Evolutionary conservation across 1,140 invertebrate species (phyloP).

Genomic region (Odontomachus brunneus): DNA sequence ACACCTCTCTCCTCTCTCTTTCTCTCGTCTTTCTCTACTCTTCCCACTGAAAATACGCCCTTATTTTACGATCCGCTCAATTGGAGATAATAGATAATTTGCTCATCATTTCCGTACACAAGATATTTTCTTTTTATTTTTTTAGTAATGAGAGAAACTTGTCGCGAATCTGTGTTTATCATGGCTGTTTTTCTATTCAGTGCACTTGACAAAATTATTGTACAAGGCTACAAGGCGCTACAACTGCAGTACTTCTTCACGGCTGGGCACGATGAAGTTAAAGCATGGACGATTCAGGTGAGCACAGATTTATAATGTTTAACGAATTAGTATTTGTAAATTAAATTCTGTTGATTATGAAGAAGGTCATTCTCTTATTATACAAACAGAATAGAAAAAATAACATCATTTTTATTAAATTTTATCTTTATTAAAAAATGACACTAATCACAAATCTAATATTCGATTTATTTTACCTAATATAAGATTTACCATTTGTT

Average conservation of each 20-base stretch:
- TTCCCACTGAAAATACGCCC: conserved; percentile 55
- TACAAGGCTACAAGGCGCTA: conserved; percentile 98
- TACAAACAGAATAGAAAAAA: too few species aligned
- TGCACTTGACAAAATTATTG: conserved; percentile 98
- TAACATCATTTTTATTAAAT: too few species aligned
- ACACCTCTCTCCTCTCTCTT: conserved; percentile 45
- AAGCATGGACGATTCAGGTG: conserved; percentile 99
- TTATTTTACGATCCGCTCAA: conserved; percentile 42
- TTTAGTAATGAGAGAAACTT: too few species aligned
- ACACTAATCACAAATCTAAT: too few species aligned
- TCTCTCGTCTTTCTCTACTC: background rate
- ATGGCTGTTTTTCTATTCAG: conserved; percentile 83
- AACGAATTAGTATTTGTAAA: background rate
- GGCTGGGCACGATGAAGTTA: conserved; percentile 98
- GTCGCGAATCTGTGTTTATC: too few species aligned
- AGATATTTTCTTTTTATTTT: conserved; percentile 13
- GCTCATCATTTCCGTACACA: background rate
- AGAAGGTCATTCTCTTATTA: too few species aligned
- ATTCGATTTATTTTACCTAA: background rate
- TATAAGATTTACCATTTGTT: background rate
- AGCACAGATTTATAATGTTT: conserved; percentile 4
- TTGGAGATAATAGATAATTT: background rate
- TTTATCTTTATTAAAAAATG: too few species aligned
- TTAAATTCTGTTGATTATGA: too few species aligned
- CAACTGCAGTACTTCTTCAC: conserved; percentile 99